Percentiles rank a stretch among this genome's conserved stretches.
phyloP scores from a whole-genome alignment of 2,113 vertebrate genomes.

The Ameiurus melas region DNA sequence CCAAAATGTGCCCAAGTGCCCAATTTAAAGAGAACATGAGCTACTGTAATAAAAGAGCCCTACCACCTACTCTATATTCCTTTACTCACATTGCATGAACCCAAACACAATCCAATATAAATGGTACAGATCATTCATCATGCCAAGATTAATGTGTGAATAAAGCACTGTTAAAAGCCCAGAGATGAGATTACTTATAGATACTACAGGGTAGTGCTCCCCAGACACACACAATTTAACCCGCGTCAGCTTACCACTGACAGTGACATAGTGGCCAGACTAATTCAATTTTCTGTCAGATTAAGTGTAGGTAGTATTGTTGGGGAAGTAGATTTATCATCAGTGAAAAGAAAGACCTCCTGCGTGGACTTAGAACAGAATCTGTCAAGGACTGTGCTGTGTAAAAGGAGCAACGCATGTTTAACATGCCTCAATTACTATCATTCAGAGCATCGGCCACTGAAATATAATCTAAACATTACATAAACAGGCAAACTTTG shows the following conservation, averaged over 20 bases:
- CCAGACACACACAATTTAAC: constrained; percentile 81
- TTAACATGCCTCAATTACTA: constrained; percentile 16
- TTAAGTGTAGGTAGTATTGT: constrained; percentile 76
- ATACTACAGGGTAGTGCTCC: constrained; percentile 70
- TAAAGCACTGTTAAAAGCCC: constrained; percentile 67
- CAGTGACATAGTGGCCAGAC: constrained; percentile 74
- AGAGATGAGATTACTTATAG: constrained; percentile 70
- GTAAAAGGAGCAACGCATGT: neutral
- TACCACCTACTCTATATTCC: constrained; percentile 69
- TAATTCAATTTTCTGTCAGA: constrained; percentile 86
- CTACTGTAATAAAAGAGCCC: constrained; percentile 65
- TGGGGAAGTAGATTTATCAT: constrained; percentile 73
- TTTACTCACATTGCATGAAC: constrained; percentile 74
- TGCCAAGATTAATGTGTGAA: constrained; percentile 62
- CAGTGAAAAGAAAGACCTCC: constrained; percentile 67
- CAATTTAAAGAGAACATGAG: constrained; percentile 20
- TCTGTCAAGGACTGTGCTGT: neutral
- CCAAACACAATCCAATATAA: constrained; percentile 76
- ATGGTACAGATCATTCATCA: constrained; percentile 69
- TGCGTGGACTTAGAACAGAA: constrained; percentile 62
- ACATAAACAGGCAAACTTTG: neutral
- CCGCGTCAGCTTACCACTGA: constrained; percentile 76
- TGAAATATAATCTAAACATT: neutral
- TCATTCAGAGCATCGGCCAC: neutral
- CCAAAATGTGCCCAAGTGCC: neutral